Percentiles rank a stretch among this genome's conserved stretches.
Conservation (phyloP, 2,797 vertebrate genomes). For the Sylvia borin region DNA sequence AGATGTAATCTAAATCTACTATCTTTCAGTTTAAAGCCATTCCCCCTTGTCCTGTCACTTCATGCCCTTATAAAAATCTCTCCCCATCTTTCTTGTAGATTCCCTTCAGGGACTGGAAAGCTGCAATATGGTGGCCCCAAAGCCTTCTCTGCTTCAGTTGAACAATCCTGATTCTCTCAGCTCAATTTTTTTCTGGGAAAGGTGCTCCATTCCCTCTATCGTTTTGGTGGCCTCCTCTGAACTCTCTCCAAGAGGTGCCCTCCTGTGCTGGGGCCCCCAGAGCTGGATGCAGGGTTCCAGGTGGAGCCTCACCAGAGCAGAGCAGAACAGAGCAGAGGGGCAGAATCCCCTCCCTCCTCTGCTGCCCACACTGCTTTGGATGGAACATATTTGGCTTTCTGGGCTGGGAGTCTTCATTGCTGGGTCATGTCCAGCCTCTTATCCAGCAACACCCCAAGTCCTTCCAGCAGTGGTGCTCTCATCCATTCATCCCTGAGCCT, state of each 20-base stretch:
- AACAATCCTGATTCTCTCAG: background rate
- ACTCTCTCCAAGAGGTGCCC: background rate
- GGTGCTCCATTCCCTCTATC: background rate
- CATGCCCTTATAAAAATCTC: background rate
- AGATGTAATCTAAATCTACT: background rate
- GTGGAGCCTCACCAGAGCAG: background rate
- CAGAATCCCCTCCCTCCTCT: background rate
- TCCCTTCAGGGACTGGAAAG: background rate
- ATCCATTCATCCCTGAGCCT: background rate
- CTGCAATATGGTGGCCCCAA: accelerated
- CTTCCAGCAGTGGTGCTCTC: background rate
- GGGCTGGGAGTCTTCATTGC: too few species aligned
- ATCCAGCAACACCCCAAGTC: background rate
- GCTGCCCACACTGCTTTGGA: background rate
- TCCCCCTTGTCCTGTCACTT: background rate
- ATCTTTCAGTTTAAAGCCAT: background rate
- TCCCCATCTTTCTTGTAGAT: background rate
- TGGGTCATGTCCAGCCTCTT: background rate
- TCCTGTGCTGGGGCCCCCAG: background rate
- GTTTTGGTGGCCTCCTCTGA: background rate
- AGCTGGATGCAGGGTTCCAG: background rate
- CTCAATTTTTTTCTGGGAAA: background rate
- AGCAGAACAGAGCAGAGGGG: background rate
- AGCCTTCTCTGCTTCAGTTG: background rate
- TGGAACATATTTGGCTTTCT: background rate